Evolutionary conservation across 1,140 invertebrate genomes (phyloP), one percentile per base, ranked within the genome.

Genomic region (Cherax quadricarinatus): DNA sequence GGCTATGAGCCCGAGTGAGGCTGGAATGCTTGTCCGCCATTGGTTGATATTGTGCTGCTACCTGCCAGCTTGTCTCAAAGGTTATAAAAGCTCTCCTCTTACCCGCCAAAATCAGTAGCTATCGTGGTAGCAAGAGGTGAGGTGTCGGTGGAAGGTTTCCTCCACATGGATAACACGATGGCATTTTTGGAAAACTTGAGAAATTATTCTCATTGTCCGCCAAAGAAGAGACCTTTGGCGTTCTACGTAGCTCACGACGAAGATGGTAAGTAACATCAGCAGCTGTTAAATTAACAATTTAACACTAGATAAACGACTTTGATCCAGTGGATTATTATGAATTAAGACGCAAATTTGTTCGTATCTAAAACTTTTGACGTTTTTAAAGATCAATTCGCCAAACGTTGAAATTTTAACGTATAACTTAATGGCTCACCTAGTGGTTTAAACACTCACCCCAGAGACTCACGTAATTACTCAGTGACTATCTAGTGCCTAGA

Each of bases 151-250:
- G 48, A 83, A 57, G 30, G 30, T 57, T n/a, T 90, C 73, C 49
- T n/a, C 49, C 49, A 75, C 4, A 86, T 91, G 84, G 84, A 86
- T 81, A 86, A 57, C 90, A 86, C 84, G 75, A 91, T 91, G 90
- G 90, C 75, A 82, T 62, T 70, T 30, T 51, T 86, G n/a, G 84
- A 86, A 1, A 80, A 30, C 60, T 30, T 87, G 16, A 81, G 79
- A 80, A 82, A 82, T 70, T 91, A 91, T 82, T 91, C 90, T 18
- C 90, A 91, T 57, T 91, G 90, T 57, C 90, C 90, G 14, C 90
- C 85, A 0, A 91, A 91, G 84, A 91, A 91, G 62, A 24, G 90
- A 53, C 84, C 90, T 2, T 75, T 91, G 30, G 75, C 90, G 7
- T 91, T 86, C 88, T 90, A 90, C 84, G 87, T 10, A 9, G 75